Base-by-base conservation (phyloP, 2,888 invertebrate species). In the Biston betularia region DNA sequence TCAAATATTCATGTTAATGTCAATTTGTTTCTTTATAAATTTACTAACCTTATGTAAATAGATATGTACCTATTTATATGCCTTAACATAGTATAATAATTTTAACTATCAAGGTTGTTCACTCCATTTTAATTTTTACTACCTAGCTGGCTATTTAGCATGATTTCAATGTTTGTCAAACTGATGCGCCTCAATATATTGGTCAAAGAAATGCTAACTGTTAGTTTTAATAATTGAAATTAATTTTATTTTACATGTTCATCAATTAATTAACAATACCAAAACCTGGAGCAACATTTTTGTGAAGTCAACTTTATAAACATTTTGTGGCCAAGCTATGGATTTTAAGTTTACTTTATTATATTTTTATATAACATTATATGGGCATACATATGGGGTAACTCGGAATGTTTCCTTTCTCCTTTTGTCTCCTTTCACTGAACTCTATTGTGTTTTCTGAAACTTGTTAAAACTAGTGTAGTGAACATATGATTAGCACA, bases 21-120 rank as follows among this genome's bases (percentile, higher is more conserved):
- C 62, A 65, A 63, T 65, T 57, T 53, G 54, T 66, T 61, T 62
- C 42, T 34, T 63, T 12, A 3, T 42, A 24, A 42, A 24, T 15
- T 24, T 12, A 42, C 35, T 1, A 15, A 45, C 35, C n/a, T 45
- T 52, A 57, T 57, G 52, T 63, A 52, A 52, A 62, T 49, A 34
- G n/a, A 38, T 38, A 8, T 54, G 15, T 54, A 34, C 14, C 24
- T 35, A 53, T 53, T 38, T 53, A 15, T 9, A 33, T 38, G 5
- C 15, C 1, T 15, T 14, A 15, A 15, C 10, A 9, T n/a, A 11
- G 24, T 24, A 53, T 15, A 52, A 14, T 35, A 52, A n/a, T n/a
- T 34, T 24, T 49, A 34, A 35, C 1, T 52, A n/a, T n/a, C n/a
- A 35, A n/a, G 35, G 35, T 35, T 52, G 35, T 35, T 35, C n/a